Conservation (phyloP, 2,888 invertebrate genomes). For the Scaptomyza polygonia region DNA sequence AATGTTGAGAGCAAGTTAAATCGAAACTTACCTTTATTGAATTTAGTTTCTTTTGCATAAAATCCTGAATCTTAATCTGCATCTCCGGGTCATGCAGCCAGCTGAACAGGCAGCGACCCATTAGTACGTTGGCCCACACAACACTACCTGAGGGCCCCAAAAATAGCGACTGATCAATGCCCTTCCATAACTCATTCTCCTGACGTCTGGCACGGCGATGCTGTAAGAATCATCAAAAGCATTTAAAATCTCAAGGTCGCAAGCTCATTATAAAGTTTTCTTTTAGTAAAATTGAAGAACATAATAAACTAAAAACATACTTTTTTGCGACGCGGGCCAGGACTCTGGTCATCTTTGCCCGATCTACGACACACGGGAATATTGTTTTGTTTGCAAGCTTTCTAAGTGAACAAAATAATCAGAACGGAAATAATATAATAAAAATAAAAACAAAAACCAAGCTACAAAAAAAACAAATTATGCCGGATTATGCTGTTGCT, state of each 20-base stretch:
- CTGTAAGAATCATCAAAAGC: slow-evolving; percentile 42
- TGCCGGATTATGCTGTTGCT: not conserved
- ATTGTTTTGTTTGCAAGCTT: slow-evolving; percentile 79
- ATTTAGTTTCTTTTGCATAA: slow-evolving; percentile 83
- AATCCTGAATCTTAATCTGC: slow-evolving; percentile 81
- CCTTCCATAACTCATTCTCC: slow-evolving; percentile 84
- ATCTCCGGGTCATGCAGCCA: slow-evolving; percentile 77
- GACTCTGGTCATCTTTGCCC: slow-evolving; percentile 29
- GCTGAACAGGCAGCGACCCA: slow-evolving; percentile 83
- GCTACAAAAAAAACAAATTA: slow-evolving; percentile 14
- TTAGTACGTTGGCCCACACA: slow-evolving; percentile 83
- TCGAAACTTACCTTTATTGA: slow-evolving; percentile 78
- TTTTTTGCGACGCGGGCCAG: slow-evolving; percentile 49
- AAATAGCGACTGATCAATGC: slow-evolving; percentile 83
- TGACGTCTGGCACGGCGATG: slow-evolving; percentile 80
- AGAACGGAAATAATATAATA: slow-evolving; percentile 39
- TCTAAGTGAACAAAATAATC: slow-evolving; percentile 70
- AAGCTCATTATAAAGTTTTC: not conserved
- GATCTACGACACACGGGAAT: slow-evolving; percentile 79
- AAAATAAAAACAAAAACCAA: slow-evolving; percentile 15
- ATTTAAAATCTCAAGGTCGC: not conserved
- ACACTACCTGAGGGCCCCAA: slow-evolving; percentile 84
- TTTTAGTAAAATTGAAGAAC: not conserved
- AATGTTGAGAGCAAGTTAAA: too few species aligned
- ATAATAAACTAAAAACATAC: slow-evolving; percentile 69